These are phyloP conservation scores for Callionymus lyra DNA, from an alignment of 2,113 vertebrate species.

Conservation along the genomic window DNA sequence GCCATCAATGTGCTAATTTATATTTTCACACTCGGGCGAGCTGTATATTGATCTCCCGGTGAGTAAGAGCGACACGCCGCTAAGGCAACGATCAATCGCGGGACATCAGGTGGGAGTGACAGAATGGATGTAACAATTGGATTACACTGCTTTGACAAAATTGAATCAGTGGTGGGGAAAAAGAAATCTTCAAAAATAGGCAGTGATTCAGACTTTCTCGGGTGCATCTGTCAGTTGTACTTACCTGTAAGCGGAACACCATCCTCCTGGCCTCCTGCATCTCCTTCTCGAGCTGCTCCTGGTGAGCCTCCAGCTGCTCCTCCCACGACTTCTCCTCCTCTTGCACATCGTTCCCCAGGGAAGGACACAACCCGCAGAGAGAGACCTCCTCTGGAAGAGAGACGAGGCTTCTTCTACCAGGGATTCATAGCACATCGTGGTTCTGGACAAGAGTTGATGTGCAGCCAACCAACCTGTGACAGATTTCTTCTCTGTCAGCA, in stretches of 20 bases:
- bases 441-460: slow-evolving; percentile 12
- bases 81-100: too few relatives aligned
- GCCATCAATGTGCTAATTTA: too few relatives aligned
- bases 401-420: background rate
- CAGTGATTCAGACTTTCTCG: too few relatives aligned
- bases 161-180: too few relatives aligned
- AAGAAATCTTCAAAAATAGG: too few relatives aligned
- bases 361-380: slow-evolving; percentile 55
- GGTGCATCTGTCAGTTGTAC: too few relatives aligned
- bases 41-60: too few relatives aligned
- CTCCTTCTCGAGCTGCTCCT: slow-evolving; percentile 91
- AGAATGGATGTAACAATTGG: too few relatives aligned
- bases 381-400: slow-evolving; percentile 60
- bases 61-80: too few relatives aligned
- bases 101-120: too few relatives aligned
- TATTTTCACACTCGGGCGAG: too few relatives aligned
- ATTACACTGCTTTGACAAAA: too few relatives aligned
- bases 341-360: slow-evolving; percentile 61
- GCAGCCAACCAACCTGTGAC: slow-evolving; percentile 63
- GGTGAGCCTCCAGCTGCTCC: slow-evolving; percentile 87
- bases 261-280: slow-evolving; percentile 96
- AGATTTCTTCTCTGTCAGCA: slow-evolving; percentile 73
- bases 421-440: slow-evolving; percentile 5
- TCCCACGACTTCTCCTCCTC: slow-evolving; percentile 83
- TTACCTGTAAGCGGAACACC: slow-evolving; percentile 91